Evolutionary conservation across 2,888 invertebrate genomes (phyloP).

Genomic region (Cephus rjabovi): DNA sequence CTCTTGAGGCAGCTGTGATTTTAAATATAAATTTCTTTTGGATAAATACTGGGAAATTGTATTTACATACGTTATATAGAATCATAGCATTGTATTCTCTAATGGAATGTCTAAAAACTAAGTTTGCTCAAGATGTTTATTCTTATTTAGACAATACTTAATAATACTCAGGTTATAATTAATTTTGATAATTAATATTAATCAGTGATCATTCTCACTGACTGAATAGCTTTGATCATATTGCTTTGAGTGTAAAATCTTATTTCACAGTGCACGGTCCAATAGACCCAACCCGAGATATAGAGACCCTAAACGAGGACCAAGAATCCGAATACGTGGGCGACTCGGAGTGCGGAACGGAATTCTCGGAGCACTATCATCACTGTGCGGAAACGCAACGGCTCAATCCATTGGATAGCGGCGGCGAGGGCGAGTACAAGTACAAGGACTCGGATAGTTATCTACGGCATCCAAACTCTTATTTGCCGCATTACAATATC

Average conservation of each 20-base stretch:
- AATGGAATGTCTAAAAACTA: neutral
- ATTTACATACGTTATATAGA: no score
- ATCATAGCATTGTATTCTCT: no score
- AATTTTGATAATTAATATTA: neutral
- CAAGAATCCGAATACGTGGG: constrained; percentile 76
- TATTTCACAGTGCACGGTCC: constrained; percentile 66
- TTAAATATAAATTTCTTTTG: neutral
- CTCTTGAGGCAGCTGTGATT: no score
- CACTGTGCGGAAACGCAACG: constrained; percentile 69
- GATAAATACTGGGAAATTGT: neutral
- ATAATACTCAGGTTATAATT: neutral
- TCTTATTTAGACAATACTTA: neutral
- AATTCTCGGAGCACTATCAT: constrained; percentile 70
- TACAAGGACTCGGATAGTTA: constrained; percentile 75
- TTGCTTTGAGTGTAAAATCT: neutral
- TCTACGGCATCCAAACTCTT: constrained; percentile 85
- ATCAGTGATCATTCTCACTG: neutral
- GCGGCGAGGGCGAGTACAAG: constrained; percentile 71
- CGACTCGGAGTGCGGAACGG: constrained; percentile 76
- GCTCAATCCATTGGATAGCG: constrained; percentile 74
- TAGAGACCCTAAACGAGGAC: constrained; percentile 77
- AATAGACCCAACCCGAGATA: constrained; percentile 74
- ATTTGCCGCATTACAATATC: constrained; percentile 80
- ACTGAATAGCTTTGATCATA: neutral
- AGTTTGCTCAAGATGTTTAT: neutral